Evolutionary conservation across 2,113 vertebrate genomes (phyloP).

Genomic region (Numida meleagris): DNA sequence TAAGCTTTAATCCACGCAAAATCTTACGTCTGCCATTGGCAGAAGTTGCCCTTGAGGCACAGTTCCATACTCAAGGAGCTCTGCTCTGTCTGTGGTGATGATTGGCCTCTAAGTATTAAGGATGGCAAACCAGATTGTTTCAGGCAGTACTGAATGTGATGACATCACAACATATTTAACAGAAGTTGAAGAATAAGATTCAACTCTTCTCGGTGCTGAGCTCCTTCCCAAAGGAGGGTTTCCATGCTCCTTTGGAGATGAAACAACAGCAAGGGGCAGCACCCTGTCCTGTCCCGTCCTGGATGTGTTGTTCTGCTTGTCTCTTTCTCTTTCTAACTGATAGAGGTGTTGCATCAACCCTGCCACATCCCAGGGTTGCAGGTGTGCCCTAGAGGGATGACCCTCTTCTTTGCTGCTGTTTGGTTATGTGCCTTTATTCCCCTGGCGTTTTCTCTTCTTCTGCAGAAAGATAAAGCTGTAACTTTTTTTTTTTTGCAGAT

Average conservation of each 20-base stretch:
- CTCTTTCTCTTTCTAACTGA: background rate
- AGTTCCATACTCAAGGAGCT: background rate
- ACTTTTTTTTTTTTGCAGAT: background rate
- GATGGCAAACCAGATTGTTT: background rate
- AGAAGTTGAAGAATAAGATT: background rate
- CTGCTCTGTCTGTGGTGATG: background rate
- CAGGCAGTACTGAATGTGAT: background rate
- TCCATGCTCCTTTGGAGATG: background rate
- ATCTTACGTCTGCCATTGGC: rapidly evolving
- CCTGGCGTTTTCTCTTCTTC: background rate
- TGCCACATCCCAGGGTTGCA: background rate
- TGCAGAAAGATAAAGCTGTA: background rate
- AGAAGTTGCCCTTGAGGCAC: background rate
- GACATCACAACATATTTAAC: background rate
- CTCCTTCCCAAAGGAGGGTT: background rate
- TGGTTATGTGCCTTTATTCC: background rate
- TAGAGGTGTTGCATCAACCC: background rate
- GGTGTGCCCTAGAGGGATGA: rapidly evolving
- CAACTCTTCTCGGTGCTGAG: rapidly evolving
- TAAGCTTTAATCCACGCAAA: background rate
- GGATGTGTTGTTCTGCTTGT: background rate
- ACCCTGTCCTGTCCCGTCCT: background rate
- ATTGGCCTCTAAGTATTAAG: background rate
- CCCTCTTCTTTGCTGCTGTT: rapidly evolving
- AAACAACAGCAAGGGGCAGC: background rate